Evolutionary conservation across 2,888 invertebrate genomes (phyloP).

Genomic region (Andrena marginata): DNA sequence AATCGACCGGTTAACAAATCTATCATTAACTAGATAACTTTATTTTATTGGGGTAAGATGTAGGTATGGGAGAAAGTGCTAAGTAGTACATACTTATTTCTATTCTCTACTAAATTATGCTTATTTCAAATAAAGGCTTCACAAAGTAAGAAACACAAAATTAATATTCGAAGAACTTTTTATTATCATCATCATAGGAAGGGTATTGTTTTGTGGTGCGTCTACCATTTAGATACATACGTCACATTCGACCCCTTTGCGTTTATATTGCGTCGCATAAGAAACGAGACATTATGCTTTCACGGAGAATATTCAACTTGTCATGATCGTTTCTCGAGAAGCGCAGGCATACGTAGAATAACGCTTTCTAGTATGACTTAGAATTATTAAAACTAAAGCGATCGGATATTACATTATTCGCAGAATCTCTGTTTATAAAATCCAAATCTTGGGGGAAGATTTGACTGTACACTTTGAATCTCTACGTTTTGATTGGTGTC

Average conservation of each 20-base stretch:
- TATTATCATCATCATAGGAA: background rate
- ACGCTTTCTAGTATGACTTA: background rate
- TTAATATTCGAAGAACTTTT: background rate
- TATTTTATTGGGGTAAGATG: no score
- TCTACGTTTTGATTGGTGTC: constrained; percentile 22
- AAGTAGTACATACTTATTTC: no score
- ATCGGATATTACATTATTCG: background rate
- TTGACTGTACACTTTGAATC: background rate
- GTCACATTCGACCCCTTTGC: background rate
- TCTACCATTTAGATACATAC: no score
- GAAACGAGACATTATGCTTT: background rate
- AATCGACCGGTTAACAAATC: no score
- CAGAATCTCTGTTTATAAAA: background rate
- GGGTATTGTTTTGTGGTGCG: no score
- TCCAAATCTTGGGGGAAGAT: background rate
- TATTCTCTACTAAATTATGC: no score
- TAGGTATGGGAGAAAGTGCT: no score
- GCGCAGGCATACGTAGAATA: background rate
- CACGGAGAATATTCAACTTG: background rate
- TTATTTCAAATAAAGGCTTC: background rate
- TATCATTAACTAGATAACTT: no score
- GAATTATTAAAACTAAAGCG: background rate
- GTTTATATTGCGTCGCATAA: no score
- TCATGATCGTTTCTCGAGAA: background rate
- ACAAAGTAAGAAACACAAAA: background rate